A percentile compares a stretch with the other conserved stretches of the same genome.
These are phyloP conservation scores for Gambusia yucatana DNA, from an alignment of 2,797 vertebrate genomes.

Conservation along the genomic window DNA sequence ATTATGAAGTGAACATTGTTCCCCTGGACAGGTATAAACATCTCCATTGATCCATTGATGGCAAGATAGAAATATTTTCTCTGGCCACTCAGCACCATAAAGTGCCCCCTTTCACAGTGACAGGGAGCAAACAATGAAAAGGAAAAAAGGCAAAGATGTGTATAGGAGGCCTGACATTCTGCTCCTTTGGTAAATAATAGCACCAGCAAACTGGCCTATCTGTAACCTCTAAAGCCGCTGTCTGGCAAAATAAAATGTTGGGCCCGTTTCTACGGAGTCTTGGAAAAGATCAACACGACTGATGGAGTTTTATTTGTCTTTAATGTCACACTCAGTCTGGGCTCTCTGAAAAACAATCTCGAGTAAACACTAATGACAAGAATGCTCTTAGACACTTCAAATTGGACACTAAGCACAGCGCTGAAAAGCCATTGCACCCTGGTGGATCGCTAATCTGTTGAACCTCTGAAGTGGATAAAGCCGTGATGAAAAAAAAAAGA, in stretches of 20 bases:
- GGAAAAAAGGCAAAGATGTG: constrained; percentile 82
- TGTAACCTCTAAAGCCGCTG: constrained; percentile 90
- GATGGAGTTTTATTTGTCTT: constrained; percentile 81
- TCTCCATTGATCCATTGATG: constrained; percentile 93
- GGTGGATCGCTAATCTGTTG: constrained; percentile 73
- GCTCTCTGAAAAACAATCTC: constrained; percentile 67
- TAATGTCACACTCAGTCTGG: constrained; percentile 82
- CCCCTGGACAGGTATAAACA: constrained; percentile 90
- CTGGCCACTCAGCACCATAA: constrained; percentile 86
- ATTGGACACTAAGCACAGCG: constrained; percentile 69
- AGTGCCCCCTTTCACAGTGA: constrained; percentile 87
- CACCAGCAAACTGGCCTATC: constrained; percentile 85
- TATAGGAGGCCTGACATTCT: constrained; percentile 86
- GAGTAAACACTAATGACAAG: constrained; percentile 80
- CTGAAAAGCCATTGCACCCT: constrained; percentile 71
- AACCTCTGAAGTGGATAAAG: constrained; percentile 79
- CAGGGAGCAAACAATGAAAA: constrained; percentile 89
- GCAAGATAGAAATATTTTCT: constrained; percentile 93
- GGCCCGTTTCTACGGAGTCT: constrained; percentile 83
- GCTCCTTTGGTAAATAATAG: constrained; percentile 93
- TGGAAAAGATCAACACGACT: constrained; percentile 83
- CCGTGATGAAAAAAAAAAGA: constrained; percentile 63
- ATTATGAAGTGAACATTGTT: constrained; percentile 90
- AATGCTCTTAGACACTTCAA: constrained; percentile 75
- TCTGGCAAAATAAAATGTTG: constrained; percentile 90